Base-by-base conservation (phyloP, 2,113 vertebrate species). In the Nannobrachium achirus region DNA sequence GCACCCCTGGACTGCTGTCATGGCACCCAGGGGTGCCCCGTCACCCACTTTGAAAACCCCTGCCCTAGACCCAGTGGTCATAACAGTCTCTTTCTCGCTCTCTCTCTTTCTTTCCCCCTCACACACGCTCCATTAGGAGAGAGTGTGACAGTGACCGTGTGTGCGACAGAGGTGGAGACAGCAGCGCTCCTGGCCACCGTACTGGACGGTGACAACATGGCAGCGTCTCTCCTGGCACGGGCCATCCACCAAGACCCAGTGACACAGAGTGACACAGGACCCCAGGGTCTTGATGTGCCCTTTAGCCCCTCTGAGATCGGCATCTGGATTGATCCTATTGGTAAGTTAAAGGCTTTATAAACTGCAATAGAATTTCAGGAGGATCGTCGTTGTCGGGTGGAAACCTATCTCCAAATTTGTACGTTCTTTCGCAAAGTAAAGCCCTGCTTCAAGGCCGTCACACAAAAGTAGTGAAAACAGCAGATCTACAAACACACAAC, bases 261-360 rank as follows among this genome's bases (percentile, higher is more conserved):
- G 0, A 61, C 86, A n/a, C n/a, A n/a, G 18, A n/a, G 15, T 1
- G 88, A 90, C 2, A 11, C 76, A 0, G 56, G 8, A 10, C 85
- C 89, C 0, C 89, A 91, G 0, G 41, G 72, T 0, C 64, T 93
- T 52, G 56, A 38, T 4, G 70, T 94, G 57, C 81, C 82, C 0
- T 48, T 93, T 53, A 84, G 72, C 16, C 77, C 88, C 0, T 78
- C 77, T 4, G 88, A 92, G 51, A 58, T 94, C 53, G 91, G 79
- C 63, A 82, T 94, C 65, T 94, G 92, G 94, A 93, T 93, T 2
- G 93, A 94, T 83, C 93, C 93, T 25, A 93, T 91, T 9, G 92
- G 94, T 95, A 88, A 75, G 7, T 38, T 14, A 13, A 15, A 10
- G 9, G 9, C 39, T 18, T 14, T 49, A 15, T 14, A 5, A 33